These are phyloP conservation scores for Pammene aurita DNA, from an alignment of 2,888 invertebrate species.

Conservation along the genomic window DNA sequence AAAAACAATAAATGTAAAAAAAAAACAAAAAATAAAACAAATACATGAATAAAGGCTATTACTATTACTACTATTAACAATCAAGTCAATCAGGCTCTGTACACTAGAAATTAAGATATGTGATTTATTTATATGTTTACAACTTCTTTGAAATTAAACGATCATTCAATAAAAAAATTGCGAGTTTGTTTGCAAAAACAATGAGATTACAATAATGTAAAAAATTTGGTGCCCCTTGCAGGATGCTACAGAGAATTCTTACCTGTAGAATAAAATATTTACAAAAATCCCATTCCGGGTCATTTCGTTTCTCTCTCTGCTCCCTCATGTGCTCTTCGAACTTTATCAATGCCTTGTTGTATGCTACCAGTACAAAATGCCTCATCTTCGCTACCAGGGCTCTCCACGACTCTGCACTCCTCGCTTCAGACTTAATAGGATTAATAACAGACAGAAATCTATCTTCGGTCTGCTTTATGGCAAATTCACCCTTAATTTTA, in stretches of 20 bases:
- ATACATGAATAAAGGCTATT: too few relatives aligned
- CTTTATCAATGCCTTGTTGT: slow-evolving; percentile 91
- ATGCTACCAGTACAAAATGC: slow-evolving; percentile 92
- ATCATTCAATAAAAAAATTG: too few relatives aligned
- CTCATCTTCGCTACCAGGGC: slow-evolving; percentile 92
- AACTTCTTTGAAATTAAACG: too few relatives aligned
- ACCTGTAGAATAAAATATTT: slow-evolving; percentile 96
- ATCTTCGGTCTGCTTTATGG: slow-evolving; percentile 90
- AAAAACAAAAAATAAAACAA: too few relatives aligned
- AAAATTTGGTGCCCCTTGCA: not conserved
- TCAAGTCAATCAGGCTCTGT: not conserved
- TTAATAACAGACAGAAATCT: slow-evolving; percentile 96
- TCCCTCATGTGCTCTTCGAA: slow-evolving; percentile 96
- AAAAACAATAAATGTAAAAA: too few relatives aligned
- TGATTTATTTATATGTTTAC: not conserved
- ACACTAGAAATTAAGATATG: not conserved
- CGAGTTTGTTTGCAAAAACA: too few relatives aligned
- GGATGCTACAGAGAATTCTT: slow-evolving; percentile 44
- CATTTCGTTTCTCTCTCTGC: slow-evolving; percentile 94
- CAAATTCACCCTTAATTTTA: slow-evolving; percentile 97
- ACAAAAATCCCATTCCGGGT: slow-evolving; percentile 96
- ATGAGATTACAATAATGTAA: too few relatives aligned
- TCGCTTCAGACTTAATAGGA: slow-evolving; percentile 94
- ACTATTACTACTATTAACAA: too few relatives aligned
- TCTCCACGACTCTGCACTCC: slow-evolving; percentile 95